A percentile compares a stretch with the other conserved stretches of the same genome.
phyloP scores from a whole-genome alignment of 2,113 vertebrate genomes.

The Procavia capensis region DNA sequence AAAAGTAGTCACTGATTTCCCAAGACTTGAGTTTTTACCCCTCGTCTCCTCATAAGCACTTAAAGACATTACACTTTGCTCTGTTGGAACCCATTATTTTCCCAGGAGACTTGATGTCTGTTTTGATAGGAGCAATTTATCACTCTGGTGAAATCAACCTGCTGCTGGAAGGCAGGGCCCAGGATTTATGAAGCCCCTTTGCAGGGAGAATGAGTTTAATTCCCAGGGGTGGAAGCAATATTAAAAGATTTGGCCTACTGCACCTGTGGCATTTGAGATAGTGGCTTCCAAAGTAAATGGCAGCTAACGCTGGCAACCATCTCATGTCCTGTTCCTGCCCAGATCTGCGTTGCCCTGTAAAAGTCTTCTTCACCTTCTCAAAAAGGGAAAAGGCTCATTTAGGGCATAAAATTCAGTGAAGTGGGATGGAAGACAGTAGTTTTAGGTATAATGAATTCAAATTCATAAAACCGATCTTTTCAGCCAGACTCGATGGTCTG shows the following conservation, averaged over 20 bases:
- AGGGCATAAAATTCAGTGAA: not conserved
- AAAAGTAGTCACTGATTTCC: conserved; percentile 36
- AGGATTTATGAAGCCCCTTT: conserved; percentile 63
- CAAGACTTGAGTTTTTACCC: conserved; percentile 1
- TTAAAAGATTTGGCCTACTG: conserved; percentile 42
- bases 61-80: not conserved
- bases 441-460: not conserved
- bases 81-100: conserved; percentile 10
- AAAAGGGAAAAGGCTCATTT: not conserved
- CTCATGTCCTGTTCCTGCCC: accelerated
- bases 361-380: not conserved
- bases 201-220: conserved; percentile 53
- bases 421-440: not conserved
- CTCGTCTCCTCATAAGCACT: not conserved
- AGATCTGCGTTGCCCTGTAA: not conserved
- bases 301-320: not conserved
- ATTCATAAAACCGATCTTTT: not conserved
- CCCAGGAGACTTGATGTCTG: conserved; percentile 34
- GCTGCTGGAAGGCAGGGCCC: not conserved
- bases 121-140: conserved; percentile 72
- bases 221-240: conserved; percentile 29
- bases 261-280: conserved; percentile 21
- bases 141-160: conserved; percentile 50
- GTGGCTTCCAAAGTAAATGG: not conserved
- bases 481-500: no score